Conservation (phyloP, 2,113 vertebrate species). For the Girardinichthys multiradiatus region DNA sequence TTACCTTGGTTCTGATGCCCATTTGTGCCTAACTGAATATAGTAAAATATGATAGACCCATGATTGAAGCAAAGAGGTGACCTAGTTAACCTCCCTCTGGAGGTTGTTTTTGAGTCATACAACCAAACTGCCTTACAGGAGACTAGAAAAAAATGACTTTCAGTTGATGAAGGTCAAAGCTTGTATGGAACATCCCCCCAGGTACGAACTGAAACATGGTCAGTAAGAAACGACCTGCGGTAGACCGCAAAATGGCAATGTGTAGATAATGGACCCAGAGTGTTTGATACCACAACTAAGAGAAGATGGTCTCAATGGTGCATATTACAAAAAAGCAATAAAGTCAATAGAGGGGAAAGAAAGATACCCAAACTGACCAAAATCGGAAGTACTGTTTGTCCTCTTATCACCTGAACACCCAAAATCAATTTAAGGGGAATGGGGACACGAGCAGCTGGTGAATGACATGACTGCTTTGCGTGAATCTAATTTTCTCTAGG, state of each 20-base stretch:
- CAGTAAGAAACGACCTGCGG: not conserved
- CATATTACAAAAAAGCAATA: not conserved
- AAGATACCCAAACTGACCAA: constrained; percentile 26
- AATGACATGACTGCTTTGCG: constrained; percentile 34
- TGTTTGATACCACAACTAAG: constrained; percentile 10
- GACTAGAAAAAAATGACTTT: not conserved
- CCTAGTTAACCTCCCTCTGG: not conserved
- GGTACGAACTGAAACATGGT: not conserved
- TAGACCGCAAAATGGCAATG: not conserved
- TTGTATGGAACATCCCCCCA: not conserved
- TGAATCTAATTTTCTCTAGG: constrained; percentile 64
- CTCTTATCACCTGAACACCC: constrained; percentile 32
- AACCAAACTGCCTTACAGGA: not conserved
- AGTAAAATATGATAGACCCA: too few species aligned
- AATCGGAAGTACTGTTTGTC: constrained; percentile 22
- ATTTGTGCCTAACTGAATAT: too few species aligned
- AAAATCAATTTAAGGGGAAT: constrained; percentile 66
- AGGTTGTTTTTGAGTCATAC: not conserved
- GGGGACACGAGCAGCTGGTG: constrained; percentile 54
- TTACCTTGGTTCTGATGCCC: not conserved
- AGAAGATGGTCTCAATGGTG: constrained; percentile 19
- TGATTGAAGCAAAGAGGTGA: not conserved
- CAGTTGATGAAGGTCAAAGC: not conserved
- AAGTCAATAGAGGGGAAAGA: not conserved
- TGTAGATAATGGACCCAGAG: too few species aligned